These are phyloP conservation scores for Parascotia fuliginaria DNA, from an alignment of 2,888 invertebrate species.

Conservation along the genomic window DNA sequence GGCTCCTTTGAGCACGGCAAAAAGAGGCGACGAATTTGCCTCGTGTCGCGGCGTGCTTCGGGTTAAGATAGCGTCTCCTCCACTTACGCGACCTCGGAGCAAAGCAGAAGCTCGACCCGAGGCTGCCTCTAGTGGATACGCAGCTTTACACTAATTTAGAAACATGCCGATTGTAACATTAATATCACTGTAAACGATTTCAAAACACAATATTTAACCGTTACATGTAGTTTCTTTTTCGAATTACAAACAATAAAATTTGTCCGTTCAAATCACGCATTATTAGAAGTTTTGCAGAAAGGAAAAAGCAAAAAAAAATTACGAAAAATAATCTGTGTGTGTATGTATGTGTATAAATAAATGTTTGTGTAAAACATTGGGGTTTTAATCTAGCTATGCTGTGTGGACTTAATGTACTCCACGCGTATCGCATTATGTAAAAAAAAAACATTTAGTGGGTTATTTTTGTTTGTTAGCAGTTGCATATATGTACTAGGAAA, in stretches of 20 bases:
- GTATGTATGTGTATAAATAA: constrained; percentile 46
- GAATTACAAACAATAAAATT: constrained; percentile 44
- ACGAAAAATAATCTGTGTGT: constrained; percentile 59
- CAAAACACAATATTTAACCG: constrained; percentile 22
- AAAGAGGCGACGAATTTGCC: no score
- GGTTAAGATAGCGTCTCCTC: no score
- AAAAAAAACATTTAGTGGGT: constrained; percentile 12
- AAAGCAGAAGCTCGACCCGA: no score
- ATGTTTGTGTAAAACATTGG: constrained; percentile 65
- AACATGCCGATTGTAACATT: no score
- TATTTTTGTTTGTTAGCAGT: constrained; percentile 15
- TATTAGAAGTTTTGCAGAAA: constrained; percentile 49
- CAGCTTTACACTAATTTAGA: no score
- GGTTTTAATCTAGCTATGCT: constrained; percentile 65
- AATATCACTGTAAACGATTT: constrained; percentile 7
- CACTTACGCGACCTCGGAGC: no score
- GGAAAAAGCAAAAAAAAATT: constrained; percentile 57
- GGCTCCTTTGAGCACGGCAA: no score
- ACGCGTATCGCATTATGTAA: constrained; percentile 38
- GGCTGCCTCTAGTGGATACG: no score
- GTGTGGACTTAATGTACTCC: constrained; percentile 27
- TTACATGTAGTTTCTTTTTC: constrained; percentile 70
- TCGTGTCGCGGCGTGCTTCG: no score
- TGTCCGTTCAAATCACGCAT: constrained; percentile 53
- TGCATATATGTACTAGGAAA: constrained; percentile 43